Percentiles rank a stretch among this genome's conserved stretches.
phyloP scores from a whole-genome alignment of 2,113 vertebrate genomes.

The Pyrgilauda ruficollis region DNA sequence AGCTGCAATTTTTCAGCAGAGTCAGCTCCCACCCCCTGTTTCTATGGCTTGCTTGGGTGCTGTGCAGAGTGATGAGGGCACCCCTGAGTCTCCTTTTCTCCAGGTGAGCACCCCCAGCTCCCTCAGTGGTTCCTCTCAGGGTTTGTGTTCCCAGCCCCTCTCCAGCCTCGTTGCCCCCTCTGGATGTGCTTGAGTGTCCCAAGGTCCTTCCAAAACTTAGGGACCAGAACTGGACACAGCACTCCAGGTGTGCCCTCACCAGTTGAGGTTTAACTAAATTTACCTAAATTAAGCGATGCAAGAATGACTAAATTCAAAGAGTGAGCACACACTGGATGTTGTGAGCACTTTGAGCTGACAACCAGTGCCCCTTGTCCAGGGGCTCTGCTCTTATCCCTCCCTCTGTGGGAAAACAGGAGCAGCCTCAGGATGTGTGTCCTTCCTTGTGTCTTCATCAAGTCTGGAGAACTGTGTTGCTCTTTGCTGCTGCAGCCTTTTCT shows the following conservation, averaged over 20 bases:
- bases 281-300: neutral
- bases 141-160: neutral
- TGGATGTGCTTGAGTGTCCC: neutral
- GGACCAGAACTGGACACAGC: neutral
- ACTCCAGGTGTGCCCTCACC: neutral
- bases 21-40: neutral
- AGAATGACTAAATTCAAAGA: neutral
- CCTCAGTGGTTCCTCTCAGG: neutral
- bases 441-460: neutral
- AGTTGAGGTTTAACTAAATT: neutral
- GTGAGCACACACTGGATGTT: neutral
- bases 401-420: neutral
- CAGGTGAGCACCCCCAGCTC: neutral
- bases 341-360: neutral
- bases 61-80: neutral
- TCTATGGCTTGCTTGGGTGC: neutral
- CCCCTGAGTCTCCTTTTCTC: neutral
- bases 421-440: neutral
- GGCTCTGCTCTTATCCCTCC: neutral
- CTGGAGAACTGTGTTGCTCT: neutral
- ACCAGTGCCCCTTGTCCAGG: accelerated
- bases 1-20: neutral
- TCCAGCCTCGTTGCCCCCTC: neutral
- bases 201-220: neutral
- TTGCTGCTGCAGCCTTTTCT: neutral